Conservation (phyloP, 2,797 vertebrate species). For the Pantherophis vulpinus region DNA sequence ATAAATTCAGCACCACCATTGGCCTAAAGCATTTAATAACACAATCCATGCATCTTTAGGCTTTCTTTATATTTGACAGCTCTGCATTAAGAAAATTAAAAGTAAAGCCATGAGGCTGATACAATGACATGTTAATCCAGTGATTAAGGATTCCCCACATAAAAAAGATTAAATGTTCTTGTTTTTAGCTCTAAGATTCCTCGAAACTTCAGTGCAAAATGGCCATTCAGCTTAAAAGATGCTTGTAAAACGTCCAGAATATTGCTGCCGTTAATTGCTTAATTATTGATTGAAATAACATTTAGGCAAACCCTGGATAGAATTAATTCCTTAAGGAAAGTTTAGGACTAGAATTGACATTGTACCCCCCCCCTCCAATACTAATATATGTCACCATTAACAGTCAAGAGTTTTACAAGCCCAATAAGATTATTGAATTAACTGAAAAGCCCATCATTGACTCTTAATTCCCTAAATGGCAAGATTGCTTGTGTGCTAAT, state of each 20-base stretch:
- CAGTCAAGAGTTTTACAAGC: conserved; percentile 23
- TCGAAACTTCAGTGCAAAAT: conserved; percentile 25
- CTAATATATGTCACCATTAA: conserved; percentile 32
- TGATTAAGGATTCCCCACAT: conserved; percentile 23
- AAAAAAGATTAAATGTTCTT: not conserved
- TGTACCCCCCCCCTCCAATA: not conserved
- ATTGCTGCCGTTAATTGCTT: conserved; percentile 50
- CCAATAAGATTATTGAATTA: conserved; percentile 9
- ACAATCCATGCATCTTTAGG: not conserved
- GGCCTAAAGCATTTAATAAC: not conserved
- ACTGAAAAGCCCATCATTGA: conserved; percentile 14
- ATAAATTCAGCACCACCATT: not conserved
- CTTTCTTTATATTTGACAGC: not conserved
- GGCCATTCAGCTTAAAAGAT: conserved; percentile 22
- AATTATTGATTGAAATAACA: conserved; percentile 59
- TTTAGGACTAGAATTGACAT: conserved; percentile 10
- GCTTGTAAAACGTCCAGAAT: conserved; percentile 33
- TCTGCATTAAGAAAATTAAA: not conserved
- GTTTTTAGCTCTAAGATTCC: conserved; percentile 15
- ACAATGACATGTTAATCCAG: conserved; percentile 22
- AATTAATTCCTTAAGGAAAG: conserved; percentile 42
- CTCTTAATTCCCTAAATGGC: not conserved
- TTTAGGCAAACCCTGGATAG: conserved; percentile 45
- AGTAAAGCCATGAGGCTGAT: conserved; percentile 28
- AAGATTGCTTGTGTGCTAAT: not conserved